Evolutionary conservation across 1,140 invertebrate genomes (phyloP), one percentile per base, ranked within the genome.

Genomic region (Mycetomoellerius zeteki): DNA sequence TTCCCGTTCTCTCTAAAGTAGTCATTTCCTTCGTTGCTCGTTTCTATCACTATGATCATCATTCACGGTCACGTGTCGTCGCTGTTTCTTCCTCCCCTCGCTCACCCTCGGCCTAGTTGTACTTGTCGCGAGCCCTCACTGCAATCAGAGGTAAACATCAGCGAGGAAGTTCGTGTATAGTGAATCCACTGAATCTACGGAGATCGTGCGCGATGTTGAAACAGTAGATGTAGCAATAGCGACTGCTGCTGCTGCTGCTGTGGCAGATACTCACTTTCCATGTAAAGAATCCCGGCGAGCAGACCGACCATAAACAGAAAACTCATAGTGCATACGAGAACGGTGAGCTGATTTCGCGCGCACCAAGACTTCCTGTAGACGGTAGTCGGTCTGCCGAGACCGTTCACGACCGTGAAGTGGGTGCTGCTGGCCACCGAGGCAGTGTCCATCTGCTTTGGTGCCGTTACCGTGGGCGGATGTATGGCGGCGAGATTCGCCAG

Each of bases 341-440:
- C 97, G 33, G 97, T 97, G 73, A 98, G 96, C 93, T 98, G 97
- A 91, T 98, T 97, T 76, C 97, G 97, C 89, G 96, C 96, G 94
- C 97, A 98, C 93, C 97, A 97, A 88, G 97, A 97, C 85, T 97
- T 96, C 93, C 93, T 94, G 89, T 94, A 95, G 88, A 91, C 95
- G 86, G 86, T 95, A 77, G 88, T 95, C 62, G 97, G 96, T 94
- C 97, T 96, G 54, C 97, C 97, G 91, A 98, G 97, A 19, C 97
- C 97, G 92, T 98, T 98, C 64, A 98, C 96, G 58, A 98, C 97
- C 6, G 98, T 98, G 93, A 98, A 98, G 94, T 98, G 97, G 78
- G 97, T 98, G 81, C 97, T 98, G 94, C 97, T 98, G 43, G 97
- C 97, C 81, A 98, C 96, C n/a, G 97, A 98, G 27, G 96, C 96